Evolutionary conservation across 2,797 vertebrate species (phyloP).

Genomic region (Caiman crocodilus): DNA sequence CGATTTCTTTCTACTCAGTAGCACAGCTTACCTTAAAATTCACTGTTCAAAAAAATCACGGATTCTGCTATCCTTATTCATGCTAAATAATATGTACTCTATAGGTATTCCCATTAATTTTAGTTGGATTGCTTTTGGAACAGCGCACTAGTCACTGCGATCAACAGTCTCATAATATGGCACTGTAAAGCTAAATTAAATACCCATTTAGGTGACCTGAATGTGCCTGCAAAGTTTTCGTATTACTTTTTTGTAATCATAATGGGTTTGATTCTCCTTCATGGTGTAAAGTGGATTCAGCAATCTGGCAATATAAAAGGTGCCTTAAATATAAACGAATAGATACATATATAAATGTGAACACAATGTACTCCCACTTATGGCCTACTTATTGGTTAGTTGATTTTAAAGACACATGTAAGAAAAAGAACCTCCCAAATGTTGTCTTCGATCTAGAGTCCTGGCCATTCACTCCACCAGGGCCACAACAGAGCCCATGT

Average conservation of each 20-base stretch:
- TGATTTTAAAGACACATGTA: not conserved
- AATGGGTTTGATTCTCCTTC: not conserved
- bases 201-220: slow-evolving; percentile 20
- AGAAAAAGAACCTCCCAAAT: not conserved
- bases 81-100: not conserved
- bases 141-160: not conserved
- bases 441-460: too few relatives aligned
- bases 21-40: not conserved
- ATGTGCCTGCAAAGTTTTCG: not conserved
- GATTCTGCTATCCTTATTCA: not conserved
- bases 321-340: not conserved
- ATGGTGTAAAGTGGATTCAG: too few relatives aligned
- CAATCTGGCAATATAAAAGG: not conserved
- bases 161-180: not conserved
- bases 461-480: not conserved
- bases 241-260: not conserved
- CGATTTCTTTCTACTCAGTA: not conserved
- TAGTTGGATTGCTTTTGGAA: not conserved
- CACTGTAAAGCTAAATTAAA: not conserved
- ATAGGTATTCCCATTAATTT: not conserved
- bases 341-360: not conserved
- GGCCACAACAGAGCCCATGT: too few relatives aligned
- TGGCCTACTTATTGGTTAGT: not conserved
- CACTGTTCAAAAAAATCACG: not conserved
- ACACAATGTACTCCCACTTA: not conserved